A percentile compares a stretch with the other conserved stretches of the same genome.
These are phyloP conservation scores for Synanceia verrucosa DNA, from an alignment of 2,797 vertebrate species.

Conservation along the genomic window DNA sequence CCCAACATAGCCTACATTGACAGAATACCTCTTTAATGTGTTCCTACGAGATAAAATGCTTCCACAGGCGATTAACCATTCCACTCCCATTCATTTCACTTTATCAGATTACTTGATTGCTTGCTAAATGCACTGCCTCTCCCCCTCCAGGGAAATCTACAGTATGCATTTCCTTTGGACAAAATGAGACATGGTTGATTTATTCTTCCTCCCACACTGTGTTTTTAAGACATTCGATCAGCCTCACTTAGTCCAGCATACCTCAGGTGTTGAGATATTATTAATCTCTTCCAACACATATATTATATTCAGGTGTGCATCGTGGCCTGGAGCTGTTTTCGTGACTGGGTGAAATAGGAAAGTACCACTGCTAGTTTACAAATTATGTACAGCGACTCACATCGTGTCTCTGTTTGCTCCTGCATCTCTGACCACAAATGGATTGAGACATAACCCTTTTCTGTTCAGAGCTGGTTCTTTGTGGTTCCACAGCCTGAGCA, in stretches of 20 bases:
- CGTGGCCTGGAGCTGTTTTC: constrained; percentile 35
- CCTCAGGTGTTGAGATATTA: constrained; percentile 26
- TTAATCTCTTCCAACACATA: constrained; percentile 23
- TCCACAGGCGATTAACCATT: constrained; percentile 67
- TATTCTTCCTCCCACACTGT: constrained; percentile 12
- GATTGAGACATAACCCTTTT: too few relatives aligned
- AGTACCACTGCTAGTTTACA: constrained; percentile 16
- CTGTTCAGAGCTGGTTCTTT: too few relatives aligned
- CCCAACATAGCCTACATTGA: constrained; percentile 55
- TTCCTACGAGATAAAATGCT: constrained; percentile 70
- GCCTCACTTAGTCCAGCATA: constrained; percentile 27
- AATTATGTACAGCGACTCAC: constrained; percentile 11
- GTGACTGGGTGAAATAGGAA: constrained; percentile 6
- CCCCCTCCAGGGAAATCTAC: constrained; percentile 31
- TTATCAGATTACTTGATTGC: constrained; percentile 70
- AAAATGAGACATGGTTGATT: constrained; percentile 49
- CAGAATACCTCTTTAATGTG: constrained; percentile 73
- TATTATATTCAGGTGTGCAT: constrained; percentile 24
- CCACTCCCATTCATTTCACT: constrained; percentile 70
- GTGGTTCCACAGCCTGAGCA: too few relatives aligned
- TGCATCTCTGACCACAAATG: too few relatives aligned
- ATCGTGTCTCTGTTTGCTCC: too few relatives aligned
- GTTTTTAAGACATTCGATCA: constrained; percentile 44
- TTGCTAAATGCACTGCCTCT: constrained; percentile 64
- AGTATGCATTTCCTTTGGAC: constrained; percentile 50